These are phyloP conservation scores for Drosophila burlai DNA, from an alignment of 1,140 invertebrate species.

Conservation along the genomic window DNA sequence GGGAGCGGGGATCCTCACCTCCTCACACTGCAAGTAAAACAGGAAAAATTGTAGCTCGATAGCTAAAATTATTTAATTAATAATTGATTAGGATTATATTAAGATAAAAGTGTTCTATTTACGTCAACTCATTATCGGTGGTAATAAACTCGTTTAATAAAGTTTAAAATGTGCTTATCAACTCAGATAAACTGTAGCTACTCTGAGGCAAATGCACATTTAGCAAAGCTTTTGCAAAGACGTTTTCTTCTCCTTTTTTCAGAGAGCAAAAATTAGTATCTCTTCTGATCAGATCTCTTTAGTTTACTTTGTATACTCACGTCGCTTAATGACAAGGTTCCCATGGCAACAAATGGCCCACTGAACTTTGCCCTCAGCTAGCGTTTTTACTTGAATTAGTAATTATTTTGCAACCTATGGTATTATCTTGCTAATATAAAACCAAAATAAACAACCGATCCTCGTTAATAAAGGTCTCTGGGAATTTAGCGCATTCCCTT, in stretches of 20 bases:
- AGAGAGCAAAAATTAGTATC: background rate
- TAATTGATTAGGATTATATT: background rate
- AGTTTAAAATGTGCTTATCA: background rate
- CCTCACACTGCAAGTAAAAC: conserved; percentile 83
- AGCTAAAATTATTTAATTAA: background rate
- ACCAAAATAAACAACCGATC: background rate
- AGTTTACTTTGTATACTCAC: conserved; percentile 42
- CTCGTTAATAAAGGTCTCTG: background rate
- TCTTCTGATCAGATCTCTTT: background rate
- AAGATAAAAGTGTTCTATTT: background rate
- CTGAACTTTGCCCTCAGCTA: conserved; percentile 21
- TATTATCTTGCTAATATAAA: conserved; percentile 1
- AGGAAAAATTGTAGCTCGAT: background rate
- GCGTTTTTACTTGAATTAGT: background rate
- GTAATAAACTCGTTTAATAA: background rate
- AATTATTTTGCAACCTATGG: background rate
- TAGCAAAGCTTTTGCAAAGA: background rate
- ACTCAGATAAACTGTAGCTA: background rate
- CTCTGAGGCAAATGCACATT: background rate
- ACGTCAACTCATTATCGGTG: background rate
- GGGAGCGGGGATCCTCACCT: conserved; percentile 88
- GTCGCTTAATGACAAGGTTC: conserved; percentile 55
- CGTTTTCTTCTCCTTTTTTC: background rate
- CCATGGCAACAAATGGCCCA: conserved; percentile 24
- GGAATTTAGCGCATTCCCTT: background rate